Evolutionary conservation across 2,797 vertebrate genomes (phyloP), one percentile per base, ranked within the genome.

Genomic region (Tragopan temminckii): DNA sequence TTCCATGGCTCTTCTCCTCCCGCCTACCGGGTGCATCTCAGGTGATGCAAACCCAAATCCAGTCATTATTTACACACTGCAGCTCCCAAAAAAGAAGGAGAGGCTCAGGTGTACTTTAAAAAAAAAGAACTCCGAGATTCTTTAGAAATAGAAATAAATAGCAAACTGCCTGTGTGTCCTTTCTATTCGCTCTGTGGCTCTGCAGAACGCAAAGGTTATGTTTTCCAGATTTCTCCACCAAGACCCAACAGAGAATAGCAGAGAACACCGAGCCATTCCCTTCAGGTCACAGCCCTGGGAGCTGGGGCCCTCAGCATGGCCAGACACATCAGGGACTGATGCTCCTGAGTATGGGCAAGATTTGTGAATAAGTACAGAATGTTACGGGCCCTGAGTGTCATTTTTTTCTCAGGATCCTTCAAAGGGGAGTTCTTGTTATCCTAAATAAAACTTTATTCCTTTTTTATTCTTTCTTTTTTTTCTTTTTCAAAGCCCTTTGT

Each of bases 171-270:
- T n/a, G 25, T 3, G 6, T 7, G 43, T 77, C 88, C 80, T 77
- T 95, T 82, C 82, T 90, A 69, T 85, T 77, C 82, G 61, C 87
- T 94, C 81, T 76, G 57, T 58, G 40, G 79, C 81, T 89, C 50
- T 82, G 72, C 71, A 61, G 79, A 84, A 93, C 0, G 7, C 74
- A 92, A 96, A 93, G 87, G 82, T 95, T 92, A 89, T 40, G 69
- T 87, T 94, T 83, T 89, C 91, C 67, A 64, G 71, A 85, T 89
- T 80, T 62, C 58, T 46, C 45, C 52, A 62, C 72, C 79, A 71
- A 92, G 89, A 80, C 72, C 79, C 87, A 87, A 70, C 42, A 95
- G 81, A 75, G 58, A 80, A 75, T 75, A 85, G 66, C 53, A 61
- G 83, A 80, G 76, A 57, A 78, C 69, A 62, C 69, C 23, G 45